Evolutionary conservation across 2,888 invertebrate species (phyloP).

Genomic region (Standfussiana lucernea): DNA sequence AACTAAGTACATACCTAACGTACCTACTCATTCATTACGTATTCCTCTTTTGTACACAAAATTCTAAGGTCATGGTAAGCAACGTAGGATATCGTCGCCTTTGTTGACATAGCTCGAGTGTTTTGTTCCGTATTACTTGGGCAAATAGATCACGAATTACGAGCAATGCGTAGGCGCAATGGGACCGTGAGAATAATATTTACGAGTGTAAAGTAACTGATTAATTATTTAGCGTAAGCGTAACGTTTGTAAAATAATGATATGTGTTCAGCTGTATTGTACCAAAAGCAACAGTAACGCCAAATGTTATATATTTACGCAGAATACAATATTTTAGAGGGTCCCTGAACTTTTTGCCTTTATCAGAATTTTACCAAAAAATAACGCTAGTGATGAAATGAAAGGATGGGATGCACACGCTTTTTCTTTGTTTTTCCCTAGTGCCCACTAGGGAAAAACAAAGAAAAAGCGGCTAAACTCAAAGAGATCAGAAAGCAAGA

Average conservation of each 20-base stretch:
- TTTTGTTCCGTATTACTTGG: slow-evolving; percentile 44
- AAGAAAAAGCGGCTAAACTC: not conserved
- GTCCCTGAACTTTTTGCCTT: not conserved
- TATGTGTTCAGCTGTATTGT: slow-evolving; percentile 17
- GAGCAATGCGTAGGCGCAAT: slow-evolving; percentile 20
- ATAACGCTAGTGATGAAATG: not conserved
- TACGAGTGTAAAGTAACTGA: not conserved
- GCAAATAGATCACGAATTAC: slow-evolving; percentile 46
- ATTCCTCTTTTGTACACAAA: slow-evolving; percentile 49
- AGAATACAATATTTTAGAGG: not conserved
- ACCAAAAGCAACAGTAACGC: not conserved
- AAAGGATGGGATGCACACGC: not conserved
- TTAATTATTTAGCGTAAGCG: slow-evolving; percentile 12
- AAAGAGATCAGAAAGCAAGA: not conserved
- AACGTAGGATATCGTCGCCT: slow-evolving; percentile 19
- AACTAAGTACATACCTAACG: slow-evolving; percentile 10
- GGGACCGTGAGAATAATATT: slow-evolving; percentile 32
- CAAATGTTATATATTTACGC: not conserved
- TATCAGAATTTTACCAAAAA: not conserved
- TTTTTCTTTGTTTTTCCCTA: too few species aligned
- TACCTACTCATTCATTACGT: slow-evolving; percentile 38
- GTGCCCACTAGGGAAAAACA: too few species aligned
- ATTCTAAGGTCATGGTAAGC: slow-evolving; percentile 57
- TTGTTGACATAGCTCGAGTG: slow-evolving; percentile 40
- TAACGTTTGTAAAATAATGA: not conserved